Evolutionary conservation across 2,797 vertebrate genomes (phyloP), one percentile per base, ranked within the genome.

Genomic region (Notoglanidium macrostoma): DNA sequence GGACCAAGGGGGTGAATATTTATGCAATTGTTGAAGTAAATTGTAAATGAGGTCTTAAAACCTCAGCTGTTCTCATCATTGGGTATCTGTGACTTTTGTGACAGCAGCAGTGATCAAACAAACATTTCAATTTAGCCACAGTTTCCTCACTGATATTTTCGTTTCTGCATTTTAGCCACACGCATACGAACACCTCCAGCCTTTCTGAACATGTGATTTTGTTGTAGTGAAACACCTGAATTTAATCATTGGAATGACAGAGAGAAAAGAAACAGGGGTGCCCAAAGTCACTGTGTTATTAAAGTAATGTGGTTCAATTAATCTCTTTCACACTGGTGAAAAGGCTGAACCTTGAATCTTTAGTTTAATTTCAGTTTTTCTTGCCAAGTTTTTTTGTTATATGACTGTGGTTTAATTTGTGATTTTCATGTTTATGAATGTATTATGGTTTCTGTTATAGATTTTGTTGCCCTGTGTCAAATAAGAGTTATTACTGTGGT

Each of bases 381-480:
- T 86, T 88, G 57, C 65, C 72, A 79, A 26, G 46, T 79, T 85
- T 15, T 10, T 79, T 7, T 61, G 63, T 51, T 68, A 76, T 59
- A 84, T 57, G 70, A 55, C 49, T 87, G 70, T 77, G 59, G 65
- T 90, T 80, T 76, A 23, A 68, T 87, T 23, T 77, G 79, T 81
- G 23, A 17, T 32, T 86, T 40, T 81, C 84, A 61, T 90, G 49
- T 86, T 85, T 46, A 83, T 63, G 46, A 89, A 88, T 88, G 88
- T 90, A 87, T 85, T 85, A 59, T 26, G 21, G 26, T 88, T 78
- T 72, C 68, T 57, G 0, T 65, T 74, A 3, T 8, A 68, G 3
- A 61, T 10, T 26, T 21, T 32, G 2, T 61, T 86, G 83, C 87
- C 88, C 86, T 83, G 55, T 85, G 85, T 88, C 63, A 87, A 32